phyloP scores from a whole-genome alignment of 2,113 vertebrate genomes.

The Eurystomus gularis region DNA sequence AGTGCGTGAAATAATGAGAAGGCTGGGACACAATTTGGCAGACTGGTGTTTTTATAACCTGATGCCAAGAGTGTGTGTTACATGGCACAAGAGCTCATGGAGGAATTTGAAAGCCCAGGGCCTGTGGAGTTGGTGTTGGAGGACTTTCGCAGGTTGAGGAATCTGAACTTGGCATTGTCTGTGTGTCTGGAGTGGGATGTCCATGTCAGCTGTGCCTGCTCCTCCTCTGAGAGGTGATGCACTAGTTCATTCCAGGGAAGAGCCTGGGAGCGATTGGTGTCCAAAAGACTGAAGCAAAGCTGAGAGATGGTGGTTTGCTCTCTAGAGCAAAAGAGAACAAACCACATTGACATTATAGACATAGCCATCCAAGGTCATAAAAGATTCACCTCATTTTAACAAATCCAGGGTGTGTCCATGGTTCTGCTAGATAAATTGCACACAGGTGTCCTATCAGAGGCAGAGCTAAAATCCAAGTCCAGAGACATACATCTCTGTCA shows the following conservation, averaged over 20 bases:
- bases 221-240: neutral
- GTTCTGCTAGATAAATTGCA: neutral
- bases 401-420: neutral
- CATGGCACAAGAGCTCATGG: rapidly evolving
- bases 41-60: neutral
- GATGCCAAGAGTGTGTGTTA: neutral
- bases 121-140: neutral
- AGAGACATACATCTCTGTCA: neutral
- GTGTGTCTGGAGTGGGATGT: neutral
- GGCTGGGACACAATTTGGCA: neutral
- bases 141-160: neutral
- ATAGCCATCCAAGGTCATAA: neutral
- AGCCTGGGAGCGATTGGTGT: neutral
- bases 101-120: neutral
- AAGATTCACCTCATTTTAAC: neutral
- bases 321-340: neutral
- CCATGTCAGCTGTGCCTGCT: neutral
- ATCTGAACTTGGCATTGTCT: neutral
- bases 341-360: neutral
- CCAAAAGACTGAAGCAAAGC: neutral
- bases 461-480: neutral
- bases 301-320: neutral
- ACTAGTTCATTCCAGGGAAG: neutral
- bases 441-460: neutral
- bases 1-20: neutral